These are phyloP conservation scores for Steromphala cineraria DNA, from an alignment of 2,888 invertebrate species.

Conservation along the genomic window DNA sequence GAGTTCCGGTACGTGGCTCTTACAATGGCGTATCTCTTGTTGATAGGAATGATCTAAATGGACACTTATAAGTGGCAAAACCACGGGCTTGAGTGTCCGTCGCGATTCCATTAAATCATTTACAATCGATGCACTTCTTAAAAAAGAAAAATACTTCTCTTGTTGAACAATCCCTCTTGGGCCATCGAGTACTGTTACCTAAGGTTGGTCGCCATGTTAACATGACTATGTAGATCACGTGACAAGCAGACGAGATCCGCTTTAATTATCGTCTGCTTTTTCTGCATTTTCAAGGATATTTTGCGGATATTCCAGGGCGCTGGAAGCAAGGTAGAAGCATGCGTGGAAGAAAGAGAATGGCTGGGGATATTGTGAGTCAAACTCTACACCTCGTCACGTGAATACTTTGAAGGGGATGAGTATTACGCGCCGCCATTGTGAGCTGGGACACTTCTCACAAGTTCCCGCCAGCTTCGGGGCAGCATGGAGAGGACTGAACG, in stretches of 20 bases:
- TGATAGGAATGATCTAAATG: background rate
- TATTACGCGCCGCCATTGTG: slow-evolving; percentile 13
- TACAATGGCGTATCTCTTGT: background rate
- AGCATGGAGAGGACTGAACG: background rate
- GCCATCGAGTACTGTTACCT: slow-evolving; percentile 1
- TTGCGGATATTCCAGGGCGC: background rate
- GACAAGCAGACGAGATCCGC: slow-evolving; percentile 16
- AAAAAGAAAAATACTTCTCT: slow-evolving; percentile 4
- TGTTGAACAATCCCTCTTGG: background rate
- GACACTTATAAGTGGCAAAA: background rate
- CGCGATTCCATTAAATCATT: background rate
- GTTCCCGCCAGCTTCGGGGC: background rate
- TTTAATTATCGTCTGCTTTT: slow-evolving; percentile 17
- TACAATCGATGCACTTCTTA: background rate
- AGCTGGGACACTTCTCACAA: background rate
- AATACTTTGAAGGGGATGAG: background rate
- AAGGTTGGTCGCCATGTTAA: slow-evolving; percentile 18
- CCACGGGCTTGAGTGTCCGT: background rate
- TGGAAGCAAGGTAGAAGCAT: slow-evolving; percentile 13
- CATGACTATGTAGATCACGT: slow-evolving; percentile 7
- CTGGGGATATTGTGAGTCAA: slow-evolving; percentile 11
- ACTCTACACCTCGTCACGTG: background rate
- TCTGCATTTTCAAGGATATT: background rate
- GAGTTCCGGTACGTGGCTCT: background rate
- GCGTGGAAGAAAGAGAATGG: background rate